Evolutionary conservation across 2,888 invertebrate genomes (phyloP).

Genomic region (Graphium colonna): DNA sequence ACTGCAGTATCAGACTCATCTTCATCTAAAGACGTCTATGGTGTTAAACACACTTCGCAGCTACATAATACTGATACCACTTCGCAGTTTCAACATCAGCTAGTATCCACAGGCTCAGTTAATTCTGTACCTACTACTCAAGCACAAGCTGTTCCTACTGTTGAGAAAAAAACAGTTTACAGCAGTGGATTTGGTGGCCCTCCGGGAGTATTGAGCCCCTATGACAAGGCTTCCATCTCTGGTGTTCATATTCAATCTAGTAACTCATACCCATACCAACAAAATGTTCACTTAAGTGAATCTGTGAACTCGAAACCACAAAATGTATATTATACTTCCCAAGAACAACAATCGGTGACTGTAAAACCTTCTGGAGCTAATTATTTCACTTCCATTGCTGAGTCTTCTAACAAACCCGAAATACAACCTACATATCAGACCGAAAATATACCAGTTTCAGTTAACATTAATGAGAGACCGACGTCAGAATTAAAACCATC

Average conservation of each 20-base stretch:
- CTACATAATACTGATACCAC: slow-evolving; percentile 15
- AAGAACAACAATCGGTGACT: not conserved
- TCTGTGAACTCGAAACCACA: slow-evolving; percentile 1
- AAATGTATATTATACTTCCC: not conserved
- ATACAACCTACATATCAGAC: slow-evolving; percentile 13
- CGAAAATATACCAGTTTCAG: slow-evolving; percentile 21
- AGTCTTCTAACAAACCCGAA: slow-evolving; percentile 6
- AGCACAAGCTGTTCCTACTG: not conserved
- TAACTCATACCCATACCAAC: not conserved
- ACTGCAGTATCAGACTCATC: slow-evolving; percentile 4
- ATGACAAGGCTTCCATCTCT: slow-evolving; percentile 15
- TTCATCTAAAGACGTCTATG: slow-evolving; percentile 16
- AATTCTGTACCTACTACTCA: not conserved
- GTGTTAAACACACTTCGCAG: slow-evolving; percentile 21
- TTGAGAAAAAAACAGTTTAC: slow-evolving; percentile 35
- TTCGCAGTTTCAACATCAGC: slow-evolving; percentile 7
- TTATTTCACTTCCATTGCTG: not conserved
- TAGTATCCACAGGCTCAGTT: not conserved
- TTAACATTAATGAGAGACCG: slow-evolving; percentile 11
- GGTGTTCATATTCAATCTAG: not conserved
- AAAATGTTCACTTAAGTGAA: not conserved
- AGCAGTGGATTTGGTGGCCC: slow-evolving; percentile 50
- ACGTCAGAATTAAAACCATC: not conserved
- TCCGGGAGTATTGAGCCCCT: slow-evolving; percentile 23
- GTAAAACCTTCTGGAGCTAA: slow-evolving; percentile 1